phyloP scores from a whole-genome alignment of 2,888 invertebrate species.

The Phengaris arion region DNA sequence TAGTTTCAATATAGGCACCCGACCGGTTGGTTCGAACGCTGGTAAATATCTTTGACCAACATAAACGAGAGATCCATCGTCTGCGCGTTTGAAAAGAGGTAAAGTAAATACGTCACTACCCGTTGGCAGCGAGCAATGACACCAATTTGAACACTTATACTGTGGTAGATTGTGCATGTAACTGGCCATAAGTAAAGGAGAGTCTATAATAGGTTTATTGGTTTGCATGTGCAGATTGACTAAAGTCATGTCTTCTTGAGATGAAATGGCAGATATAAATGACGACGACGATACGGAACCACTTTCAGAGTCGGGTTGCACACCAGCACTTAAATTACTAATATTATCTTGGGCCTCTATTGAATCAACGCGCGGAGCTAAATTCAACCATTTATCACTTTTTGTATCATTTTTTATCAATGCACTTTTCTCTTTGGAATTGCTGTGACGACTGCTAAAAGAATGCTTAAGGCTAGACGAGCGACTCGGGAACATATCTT shows the following conservation, averaged over 20 bases:
- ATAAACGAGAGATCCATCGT: constrained; percentile 87
- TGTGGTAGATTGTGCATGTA: constrained; percentile 95
- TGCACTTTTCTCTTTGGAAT: constrained; percentile 76
- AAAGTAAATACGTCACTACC: constrained; percentile 89
- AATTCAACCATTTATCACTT: constrained; percentile 66
- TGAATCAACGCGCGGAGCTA: constrained; percentile 60
- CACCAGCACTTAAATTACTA: constrained; percentile 64
- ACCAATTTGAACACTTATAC: constrained; percentile 88
- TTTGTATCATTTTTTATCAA: constrained; percentile 72
- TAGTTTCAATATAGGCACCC: constrained; percentile 63
- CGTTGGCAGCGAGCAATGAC: constrained; percentile 83
- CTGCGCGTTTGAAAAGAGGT: constrained; percentile 87
- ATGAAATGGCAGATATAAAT: constrained; percentile 94
- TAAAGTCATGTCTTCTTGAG: constrained; percentile 94
- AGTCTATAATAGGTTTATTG: constrained; percentile 93
- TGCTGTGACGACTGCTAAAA: constrained; percentile 71
- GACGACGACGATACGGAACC: constrained; percentile 91
- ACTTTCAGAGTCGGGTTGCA: constrained; percentile 85
- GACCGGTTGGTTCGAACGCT: constrained; percentile 62
- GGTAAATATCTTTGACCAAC: constrained; percentile 81
- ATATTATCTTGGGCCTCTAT: constrained; percentile 64
- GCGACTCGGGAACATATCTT: constrained; percentile 87
- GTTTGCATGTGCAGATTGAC: constrained; percentile 97
- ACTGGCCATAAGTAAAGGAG: constrained; percentile 95
- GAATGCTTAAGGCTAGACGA: constrained; percentile 85